These are phyloP conservation scores for Dynastes tityus DNA, from an alignment of 2,888 invertebrate genomes.

Conservation along the genomic window DNA sequence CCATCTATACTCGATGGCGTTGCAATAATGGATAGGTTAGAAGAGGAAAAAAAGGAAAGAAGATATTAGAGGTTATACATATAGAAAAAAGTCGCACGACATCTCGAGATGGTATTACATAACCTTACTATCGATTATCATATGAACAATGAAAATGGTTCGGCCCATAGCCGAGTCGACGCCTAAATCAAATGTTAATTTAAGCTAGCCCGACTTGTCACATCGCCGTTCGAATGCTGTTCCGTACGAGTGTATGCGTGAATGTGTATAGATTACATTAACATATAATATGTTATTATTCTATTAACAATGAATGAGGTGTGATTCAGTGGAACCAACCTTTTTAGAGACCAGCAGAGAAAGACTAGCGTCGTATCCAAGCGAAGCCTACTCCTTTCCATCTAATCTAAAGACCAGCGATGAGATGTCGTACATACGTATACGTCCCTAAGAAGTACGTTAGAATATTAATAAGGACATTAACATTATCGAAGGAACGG, in stretches of 20 bases:
- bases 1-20: neutral
- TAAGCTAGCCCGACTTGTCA: slow-evolving; percentile 68
- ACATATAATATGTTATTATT: slow-evolving; percentile 72
- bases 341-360: slow-evolving; percentile 9
- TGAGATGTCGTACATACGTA: neutral
- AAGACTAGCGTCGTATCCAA: neutral
- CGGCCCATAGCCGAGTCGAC: slow-evolving; percentile 67
- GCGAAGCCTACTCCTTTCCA: slow-evolving; percentile 34
- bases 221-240: slow-evolving; percentile 63
- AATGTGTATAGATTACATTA: slow-evolving; percentile 68
- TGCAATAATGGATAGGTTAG: neutral
- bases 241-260: neutral
- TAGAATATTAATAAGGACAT: slow-evolving; percentile 49
- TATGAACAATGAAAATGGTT: slow-evolving; percentile 70
- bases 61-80: neutral
- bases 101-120: slow-evolving; percentile 42
- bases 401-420: neutral
- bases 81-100: slow-evolving; percentile 18
- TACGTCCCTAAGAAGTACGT: slow-evolving; percentile 37
- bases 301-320: slow-evolving; percentile 70
- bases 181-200: slow-evolving; percentile 70
- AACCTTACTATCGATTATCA: slow-evolving; percentile 63
- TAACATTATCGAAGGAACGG: slow-evolving; percentile 40
- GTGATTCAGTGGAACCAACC: slow-evolving; percentile 60
- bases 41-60: neutral